Evolutionary conservation across 2,888 invertebrate species (phyloP).

Genomic region (Stegophylla sp.): DNA sequence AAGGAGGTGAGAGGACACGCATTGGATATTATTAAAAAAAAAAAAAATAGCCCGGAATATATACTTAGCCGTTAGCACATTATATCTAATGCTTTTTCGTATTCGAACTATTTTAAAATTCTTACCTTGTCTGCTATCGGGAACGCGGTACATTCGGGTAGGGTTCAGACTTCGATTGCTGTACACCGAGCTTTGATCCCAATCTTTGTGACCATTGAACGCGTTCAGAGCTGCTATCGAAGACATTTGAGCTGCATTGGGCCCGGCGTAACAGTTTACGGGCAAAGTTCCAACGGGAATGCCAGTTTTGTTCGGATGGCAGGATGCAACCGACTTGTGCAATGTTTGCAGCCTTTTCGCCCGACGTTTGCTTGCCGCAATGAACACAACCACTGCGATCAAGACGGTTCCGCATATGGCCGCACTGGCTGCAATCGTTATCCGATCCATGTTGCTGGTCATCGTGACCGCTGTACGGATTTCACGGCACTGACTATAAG

Average conservation of each 20-base stretch:
- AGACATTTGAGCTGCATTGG: conserved; percentile 76
- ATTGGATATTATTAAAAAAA: too few species aligned
- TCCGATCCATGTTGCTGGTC: conserved; percentile 91
- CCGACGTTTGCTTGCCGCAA: conserved; percentile 82
- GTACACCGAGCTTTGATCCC: conserved; percentile 89
- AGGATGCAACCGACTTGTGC: conserved; percentile 64
- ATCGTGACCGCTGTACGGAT: conserved; percentile 84
- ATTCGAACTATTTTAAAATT: neutral
- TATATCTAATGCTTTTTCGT: too few species aligned
- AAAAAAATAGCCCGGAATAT: too few species aligned
- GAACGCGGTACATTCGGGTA: conserved; percentile 82
- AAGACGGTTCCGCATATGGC: conserved; percentile 92
- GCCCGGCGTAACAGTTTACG: conserved; percentile 66
- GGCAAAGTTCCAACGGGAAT: conserved; percentile 36
- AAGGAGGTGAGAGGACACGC: too few species aligned
- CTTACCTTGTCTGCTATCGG: conserved; percentile 67
- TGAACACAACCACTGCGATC: conserved; percentile 86
- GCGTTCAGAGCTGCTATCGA: conserved; percentile 84
- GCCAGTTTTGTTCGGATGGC: conserved; percentile 65
- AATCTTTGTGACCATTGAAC: conserved; percentile 81
- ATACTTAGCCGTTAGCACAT: too few species aligned
- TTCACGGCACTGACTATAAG: conserved; percentile 85
- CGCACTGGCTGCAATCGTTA: conserved; percentile 90
- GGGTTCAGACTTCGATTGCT: conserved; percentile 89
- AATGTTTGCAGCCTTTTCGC: conserved; percentile 76